Percentiles rank a stretch among this genome's conserved stretches.
Evolutionary conservation across 2,113 vertebrate genomes (phyloP).

Genomic region (Lepidothrix coronata): DNA sequence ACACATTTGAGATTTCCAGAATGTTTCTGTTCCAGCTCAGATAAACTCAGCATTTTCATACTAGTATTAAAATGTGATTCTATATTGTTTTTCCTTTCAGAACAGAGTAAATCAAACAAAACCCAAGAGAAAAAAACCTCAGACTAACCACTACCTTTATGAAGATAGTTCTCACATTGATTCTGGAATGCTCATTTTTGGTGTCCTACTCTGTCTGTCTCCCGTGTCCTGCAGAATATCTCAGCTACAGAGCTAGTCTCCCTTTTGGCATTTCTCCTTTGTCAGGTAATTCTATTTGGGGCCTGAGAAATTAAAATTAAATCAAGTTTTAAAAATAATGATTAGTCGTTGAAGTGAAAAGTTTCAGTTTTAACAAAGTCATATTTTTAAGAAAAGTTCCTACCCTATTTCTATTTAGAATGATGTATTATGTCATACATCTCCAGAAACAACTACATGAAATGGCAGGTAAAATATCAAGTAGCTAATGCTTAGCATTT

Average conservation of each 20-base stretch:
- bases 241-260: not conserved
- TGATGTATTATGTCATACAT: not conserved
- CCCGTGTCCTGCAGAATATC: not conserved
- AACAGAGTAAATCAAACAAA: not conserved
- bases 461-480: slow-evolving; percentile 9
- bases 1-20: not conserved
- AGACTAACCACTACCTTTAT: not conserved
- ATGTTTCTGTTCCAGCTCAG: not conserved
- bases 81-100: not conserved
- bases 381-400: not conserved
- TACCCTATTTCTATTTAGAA: not conserved
- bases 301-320: not conserved
- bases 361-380: not conserved
- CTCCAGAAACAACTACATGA: not conserved
- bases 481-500: slow-evolving; percentile 10
- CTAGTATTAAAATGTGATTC: not conserved
- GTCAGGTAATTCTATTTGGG: not conserved
- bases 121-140: not conserved
- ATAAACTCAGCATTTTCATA: not conserved
- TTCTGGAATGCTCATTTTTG: not conserved
- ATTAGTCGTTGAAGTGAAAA: not conserved
- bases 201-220: not conserved
- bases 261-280: not conserved
- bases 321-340: not conserved
- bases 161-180: not conserved